Evolutionary conservation across 2,113 vertebrate genomes (phyloP).

Genomic region (Pelecanoides urinatrix): DNA sequence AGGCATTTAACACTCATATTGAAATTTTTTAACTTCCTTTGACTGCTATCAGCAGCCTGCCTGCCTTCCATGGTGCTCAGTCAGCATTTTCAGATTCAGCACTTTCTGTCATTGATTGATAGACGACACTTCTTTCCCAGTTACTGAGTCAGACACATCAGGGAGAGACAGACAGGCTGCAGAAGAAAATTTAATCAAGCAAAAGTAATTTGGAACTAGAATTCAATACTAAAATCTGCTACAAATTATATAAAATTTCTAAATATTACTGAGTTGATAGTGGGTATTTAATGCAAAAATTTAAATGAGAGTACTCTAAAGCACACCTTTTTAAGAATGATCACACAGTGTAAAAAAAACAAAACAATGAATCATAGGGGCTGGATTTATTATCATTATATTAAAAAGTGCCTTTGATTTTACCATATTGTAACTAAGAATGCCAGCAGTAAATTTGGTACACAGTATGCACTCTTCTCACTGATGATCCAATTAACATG

Average conservation of each 20-base stretch:
- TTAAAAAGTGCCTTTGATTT: not conserved
- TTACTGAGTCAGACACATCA: constrained; percentile 56
- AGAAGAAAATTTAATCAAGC: constrained; percentile 24
- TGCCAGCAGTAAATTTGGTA: not conserved
- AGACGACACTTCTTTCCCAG: constrained; percentile 66
- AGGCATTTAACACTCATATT: not conserved
- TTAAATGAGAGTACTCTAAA: not conserved
- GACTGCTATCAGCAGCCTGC: not conserved
- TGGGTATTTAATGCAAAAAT: not conserved
- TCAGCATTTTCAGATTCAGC: constrained; percentile 63
- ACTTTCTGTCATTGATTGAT: constrained; percentile 77
- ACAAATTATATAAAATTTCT: not conserved
- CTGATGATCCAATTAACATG: not conserved
- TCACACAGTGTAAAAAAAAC: not conserved
- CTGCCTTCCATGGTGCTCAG: constrained; percentile 9
- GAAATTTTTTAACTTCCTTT: not conserved
- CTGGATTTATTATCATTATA: not conserved
- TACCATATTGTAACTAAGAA: not conserved
- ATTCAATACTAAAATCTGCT: constrained; percentile 9
- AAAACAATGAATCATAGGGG: not conserved
- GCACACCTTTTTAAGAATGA: not conserved
- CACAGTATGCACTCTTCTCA: not conserved
- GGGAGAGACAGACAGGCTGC: constrained; percentile 58
- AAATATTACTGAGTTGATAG: not conserved
- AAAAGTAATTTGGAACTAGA: not conserved